Conservation (phyloP, 2,113 vertebrate species). For the Illadopsis cleaveri region DNA sequence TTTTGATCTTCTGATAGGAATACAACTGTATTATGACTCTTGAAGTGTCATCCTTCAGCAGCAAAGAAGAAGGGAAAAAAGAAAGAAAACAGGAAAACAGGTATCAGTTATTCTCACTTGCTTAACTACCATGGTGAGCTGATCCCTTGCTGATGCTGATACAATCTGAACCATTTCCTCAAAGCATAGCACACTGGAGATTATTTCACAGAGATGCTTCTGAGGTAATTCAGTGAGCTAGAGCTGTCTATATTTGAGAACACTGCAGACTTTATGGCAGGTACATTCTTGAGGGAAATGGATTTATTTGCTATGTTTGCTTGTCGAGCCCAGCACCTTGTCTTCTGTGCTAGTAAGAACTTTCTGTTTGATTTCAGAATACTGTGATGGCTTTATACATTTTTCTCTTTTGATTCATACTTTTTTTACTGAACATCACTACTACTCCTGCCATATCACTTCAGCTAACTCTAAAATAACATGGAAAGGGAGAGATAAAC, state of each 20-base stretch:
- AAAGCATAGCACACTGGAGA: not conserved
- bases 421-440: not conserved
- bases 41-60: not conserved
- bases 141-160: not conserved
- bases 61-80: not conserved
- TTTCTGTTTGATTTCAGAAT: not conserved
- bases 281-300: not conserved
- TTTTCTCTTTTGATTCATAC: not conserved
- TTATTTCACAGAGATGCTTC: not conserved
- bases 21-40: not conserved
- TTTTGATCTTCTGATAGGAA: not conserved
- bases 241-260: not conserved
- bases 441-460: not conserved
- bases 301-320: not conserved
- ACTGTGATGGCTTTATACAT: not conserved
- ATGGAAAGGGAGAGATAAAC: not conserved
- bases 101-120: not conserved
- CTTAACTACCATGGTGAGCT: not conserved
- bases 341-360: not conserved
- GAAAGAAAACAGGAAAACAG: not conserved
- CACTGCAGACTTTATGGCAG: not conserved
- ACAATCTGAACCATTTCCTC: not conserved
- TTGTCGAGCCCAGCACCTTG: not conserved
- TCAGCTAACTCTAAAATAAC: not conserved
- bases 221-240: not conserved